A percentile compares a stretch with the other conserved stretches of the same genome.
Evolutionary conservation across 2,888 invertebrate species (phyloP).

Genomic region (Dicyrtomina minuta): DNA sequence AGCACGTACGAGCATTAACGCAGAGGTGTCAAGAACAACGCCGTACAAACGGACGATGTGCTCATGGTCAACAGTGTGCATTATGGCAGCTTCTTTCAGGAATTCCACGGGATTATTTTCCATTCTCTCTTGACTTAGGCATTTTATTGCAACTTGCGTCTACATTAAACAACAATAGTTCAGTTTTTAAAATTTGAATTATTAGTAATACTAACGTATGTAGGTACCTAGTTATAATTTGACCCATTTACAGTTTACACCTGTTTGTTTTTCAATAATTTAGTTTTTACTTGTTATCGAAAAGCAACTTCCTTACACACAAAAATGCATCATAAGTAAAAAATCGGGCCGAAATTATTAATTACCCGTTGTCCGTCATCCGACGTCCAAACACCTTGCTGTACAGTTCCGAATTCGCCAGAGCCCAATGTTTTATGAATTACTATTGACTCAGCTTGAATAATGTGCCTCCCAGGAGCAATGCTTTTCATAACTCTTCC

Average conservation of each 20-base stretch:
- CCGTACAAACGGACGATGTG: slow-evolving; percentile 97
- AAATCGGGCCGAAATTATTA: neutral
- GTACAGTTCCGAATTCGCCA: slow-evolving; percentile 97
- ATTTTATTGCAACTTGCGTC: slow-evolving; percentile 96
- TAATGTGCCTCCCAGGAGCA: slow-evolving; percentile 51
- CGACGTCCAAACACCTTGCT: slow-evolving; percentile 96
- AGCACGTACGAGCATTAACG: slow-evolving; percentile 66
- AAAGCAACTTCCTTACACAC: too few species aligned
- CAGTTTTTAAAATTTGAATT: neutral
- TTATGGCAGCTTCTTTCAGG: slow-evolving; percentile 95
- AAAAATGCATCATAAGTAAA: neutral
- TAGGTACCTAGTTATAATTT: neutral
- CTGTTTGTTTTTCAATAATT: neutral
- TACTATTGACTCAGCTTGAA: slow-evolving; percentile 76
- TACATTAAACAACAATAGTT: slow-evolving; percentile 57
- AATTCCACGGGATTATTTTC: slow-evolving; percentile 95
- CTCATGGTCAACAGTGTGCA: slow-evolving; percentile 96
- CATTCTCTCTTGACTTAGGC: slow-evolving; percentile 90
- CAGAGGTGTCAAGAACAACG: slow-evolving; percentile 89
- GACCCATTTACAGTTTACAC: neutral
- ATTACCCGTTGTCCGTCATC: slow-evolving; percentile 80
- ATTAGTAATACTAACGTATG: neutral
- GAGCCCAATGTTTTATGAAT: slow-evolving; percentile 93
- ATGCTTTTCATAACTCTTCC: slow-evolving; percentile 34
- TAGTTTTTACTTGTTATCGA: too few species aligned